Evolutionary conservation across 2,797 vertebrate species (phyloP).

Genomic region (Megaceryle alcyon): DNA sequence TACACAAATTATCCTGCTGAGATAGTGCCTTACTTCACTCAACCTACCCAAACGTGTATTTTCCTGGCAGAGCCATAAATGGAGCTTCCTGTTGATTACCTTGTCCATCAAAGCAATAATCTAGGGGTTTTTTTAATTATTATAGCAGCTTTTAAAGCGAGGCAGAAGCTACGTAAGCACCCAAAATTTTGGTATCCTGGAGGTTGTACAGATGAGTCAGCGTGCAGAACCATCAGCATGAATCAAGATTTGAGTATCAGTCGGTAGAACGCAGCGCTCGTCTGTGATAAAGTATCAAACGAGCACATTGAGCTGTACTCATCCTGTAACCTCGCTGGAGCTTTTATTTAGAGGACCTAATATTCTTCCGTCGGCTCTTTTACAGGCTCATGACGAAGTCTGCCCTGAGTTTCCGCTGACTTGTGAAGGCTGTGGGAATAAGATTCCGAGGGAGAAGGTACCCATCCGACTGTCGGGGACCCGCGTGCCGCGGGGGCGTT

Average conservation of each 20-base stretch:
- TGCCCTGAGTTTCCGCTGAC: conserved; percentile 91
- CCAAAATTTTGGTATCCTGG: neutral
- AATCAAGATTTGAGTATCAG: neutral
- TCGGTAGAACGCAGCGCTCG: accelerated
- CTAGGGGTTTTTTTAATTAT: neutral
- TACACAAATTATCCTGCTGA: neutral
- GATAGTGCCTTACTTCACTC: neutral
- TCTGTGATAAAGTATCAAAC: neutral
- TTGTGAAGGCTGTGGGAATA: conserved; percentile 93
- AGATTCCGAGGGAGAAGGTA: conserved; percentile 93
- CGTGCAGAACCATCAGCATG: neutral
- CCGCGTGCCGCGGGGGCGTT: accelerated
- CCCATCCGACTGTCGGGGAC: neutral
- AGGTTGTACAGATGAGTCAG: neutral
- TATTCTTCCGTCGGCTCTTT: neutral
- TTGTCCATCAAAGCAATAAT: neutral
- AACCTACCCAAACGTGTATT: accelerated
- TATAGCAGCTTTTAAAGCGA: neutral
- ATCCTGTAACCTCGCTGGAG: accelerated
- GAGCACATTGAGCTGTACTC: neutral
- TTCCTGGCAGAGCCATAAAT: neutral
- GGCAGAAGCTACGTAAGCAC: neutral
- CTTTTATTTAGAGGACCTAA: neutral
- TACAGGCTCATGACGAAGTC: conserved; percentile 90
- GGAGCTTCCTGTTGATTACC: neutral